Conservation (phyloP, 2,888 invertebrate species). For the Cheilosia urbana region DNA sequence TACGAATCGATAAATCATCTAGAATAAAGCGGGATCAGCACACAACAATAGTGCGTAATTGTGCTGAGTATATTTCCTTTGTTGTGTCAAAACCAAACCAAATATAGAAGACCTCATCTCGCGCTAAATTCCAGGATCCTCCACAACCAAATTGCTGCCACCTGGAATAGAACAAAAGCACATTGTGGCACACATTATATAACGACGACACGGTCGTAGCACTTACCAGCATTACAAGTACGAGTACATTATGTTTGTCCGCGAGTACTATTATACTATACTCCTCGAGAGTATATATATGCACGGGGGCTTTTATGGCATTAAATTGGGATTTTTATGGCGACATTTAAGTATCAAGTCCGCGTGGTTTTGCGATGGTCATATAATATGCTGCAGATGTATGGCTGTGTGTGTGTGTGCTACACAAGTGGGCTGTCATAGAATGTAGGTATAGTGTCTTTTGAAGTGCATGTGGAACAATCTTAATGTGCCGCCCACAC, state of each 20-base stretch:
- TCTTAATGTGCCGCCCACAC: constrained; percentile 57
- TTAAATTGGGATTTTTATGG: constrained; percentile 73
- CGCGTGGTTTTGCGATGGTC: constrained; percentile 67
- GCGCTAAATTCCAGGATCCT: constrained; percentile 47
- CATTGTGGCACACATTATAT: constrained; percentile 46
- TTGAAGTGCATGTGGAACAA: constrained; percentile 37
- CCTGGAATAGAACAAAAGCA: constrained; percentile 69
- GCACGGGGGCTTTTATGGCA: constrained; percentile 63
- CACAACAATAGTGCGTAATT: constrained; percentile 69
- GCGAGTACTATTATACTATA: constrained; percentile 4
- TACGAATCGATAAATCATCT: constrained; percentile 67
- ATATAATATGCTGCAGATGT: constrained; percentile 35
- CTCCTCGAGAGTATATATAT: not conserved
- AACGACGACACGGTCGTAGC: constrained; percentile 46
- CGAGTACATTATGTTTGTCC: constrained; percentile 46
- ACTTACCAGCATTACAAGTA: constrained; percentile 32
- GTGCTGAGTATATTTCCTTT: constrained; percentile 64
- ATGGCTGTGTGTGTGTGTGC: not conserved
- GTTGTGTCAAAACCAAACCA: constrained; percentile 54
- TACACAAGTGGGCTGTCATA: constrained; percentile 2
- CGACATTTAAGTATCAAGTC: constrained; percentile 71
- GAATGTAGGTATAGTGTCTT: constrained; percentile 1
- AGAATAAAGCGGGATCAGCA: constrained; percentile 65
- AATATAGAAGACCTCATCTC: not conserved
- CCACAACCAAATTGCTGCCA: constrained; percentile 22